phyloP scores from a whole-genome alignment of 2,113 vertebrate species.

The Pipa parva region DNA sequence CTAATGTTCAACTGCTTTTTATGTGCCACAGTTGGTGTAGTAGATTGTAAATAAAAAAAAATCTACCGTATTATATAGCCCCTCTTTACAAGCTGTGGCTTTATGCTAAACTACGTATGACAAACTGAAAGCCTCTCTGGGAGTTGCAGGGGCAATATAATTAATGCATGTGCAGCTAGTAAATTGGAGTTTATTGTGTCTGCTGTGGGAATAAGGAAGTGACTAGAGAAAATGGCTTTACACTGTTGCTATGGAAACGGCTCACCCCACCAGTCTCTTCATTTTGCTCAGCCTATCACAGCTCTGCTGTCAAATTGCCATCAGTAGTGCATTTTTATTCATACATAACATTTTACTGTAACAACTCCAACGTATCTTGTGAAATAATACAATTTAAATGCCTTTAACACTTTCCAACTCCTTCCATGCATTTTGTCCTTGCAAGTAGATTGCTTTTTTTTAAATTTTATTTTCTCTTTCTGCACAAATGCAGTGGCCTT shows the following conservation, averaged over 20 bases:
- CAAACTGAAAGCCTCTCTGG: neutral
- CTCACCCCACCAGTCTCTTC: conserved; percentile 55
- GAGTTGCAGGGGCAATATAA: conserved; percentile 27
- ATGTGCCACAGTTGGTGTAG: no score
- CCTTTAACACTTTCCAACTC: neutral
- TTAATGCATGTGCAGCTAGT: conserved; percentile 46
- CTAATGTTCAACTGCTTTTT: no score
- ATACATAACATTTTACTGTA: conserved; percentile 33
- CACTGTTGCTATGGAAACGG: conserved; percentile 69
- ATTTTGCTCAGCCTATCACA: conserved; percentile 60
- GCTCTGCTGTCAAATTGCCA: conserved; percentile 57
- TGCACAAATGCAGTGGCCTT: no score
- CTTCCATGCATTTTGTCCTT: neutral
- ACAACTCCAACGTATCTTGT: conserved; percentile 12
- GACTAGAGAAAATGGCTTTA: conserved; percentile 51
- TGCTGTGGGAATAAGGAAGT: conserved; percentile 37
- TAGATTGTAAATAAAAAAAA: no score
- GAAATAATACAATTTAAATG: conserved; percentile 25
- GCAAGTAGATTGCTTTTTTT: neutral
- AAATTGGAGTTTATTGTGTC: conserved; percentile 46
- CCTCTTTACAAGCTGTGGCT: neutral
- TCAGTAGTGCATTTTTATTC: conserved; percentile 55
- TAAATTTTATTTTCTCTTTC: no score
- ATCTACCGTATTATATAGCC: neutral
- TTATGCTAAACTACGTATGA: neutral